Evolutionary conservation across 1,140 invertebrate genomes (phyloP), one percentile per base, ranked within the genome.

Genomic region (Calephelis virginiensis): DNA sequence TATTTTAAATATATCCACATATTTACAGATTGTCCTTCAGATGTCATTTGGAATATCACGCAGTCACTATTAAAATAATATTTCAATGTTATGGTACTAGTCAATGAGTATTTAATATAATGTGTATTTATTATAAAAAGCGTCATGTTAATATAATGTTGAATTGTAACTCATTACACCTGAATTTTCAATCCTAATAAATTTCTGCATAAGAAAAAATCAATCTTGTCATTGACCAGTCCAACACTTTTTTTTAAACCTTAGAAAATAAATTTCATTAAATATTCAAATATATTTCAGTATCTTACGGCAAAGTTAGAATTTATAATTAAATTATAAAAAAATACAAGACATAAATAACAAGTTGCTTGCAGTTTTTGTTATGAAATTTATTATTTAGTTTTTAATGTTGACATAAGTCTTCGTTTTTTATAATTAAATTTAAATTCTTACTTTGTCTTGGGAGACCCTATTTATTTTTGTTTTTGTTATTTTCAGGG

Each of bases 111-210:
- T 53, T 53, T 63, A 63, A 49, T 49, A 63, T 28, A 28, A 28
- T 63, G 62, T 49, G 63, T 64, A 64, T 86, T 82, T 87, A 82
- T 83, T 79, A 85, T 77, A 77, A 84, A 73, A 68, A 81, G 72
- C 81, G 80, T 89, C 76, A 79, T 77, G 73, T 80, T 77, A 77
- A 82, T 71, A 78, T 70, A 69, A 80, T 85, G 73, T 86, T 83
- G 71, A 79, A 81, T 80, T 87, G 83, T 89, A 88, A 86, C 83
- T 87, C 84, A 80, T 83, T 86, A 84, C 83, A 83, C 75, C 75
- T 80, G 64, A 81, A 80, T 78, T 74, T 83, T 89, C 88, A 72
- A 78, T 79, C 88, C 88, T 74, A 71, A 89, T 91, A 89, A 91
- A 90, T 82, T 85, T 86, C 74, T 91, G 79, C 82, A 81, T 87